Evolutionary conservation across 2,888 invertebrate genomes (phyloP).

Genomic region (Eucriotettix oculatus): DNA sequence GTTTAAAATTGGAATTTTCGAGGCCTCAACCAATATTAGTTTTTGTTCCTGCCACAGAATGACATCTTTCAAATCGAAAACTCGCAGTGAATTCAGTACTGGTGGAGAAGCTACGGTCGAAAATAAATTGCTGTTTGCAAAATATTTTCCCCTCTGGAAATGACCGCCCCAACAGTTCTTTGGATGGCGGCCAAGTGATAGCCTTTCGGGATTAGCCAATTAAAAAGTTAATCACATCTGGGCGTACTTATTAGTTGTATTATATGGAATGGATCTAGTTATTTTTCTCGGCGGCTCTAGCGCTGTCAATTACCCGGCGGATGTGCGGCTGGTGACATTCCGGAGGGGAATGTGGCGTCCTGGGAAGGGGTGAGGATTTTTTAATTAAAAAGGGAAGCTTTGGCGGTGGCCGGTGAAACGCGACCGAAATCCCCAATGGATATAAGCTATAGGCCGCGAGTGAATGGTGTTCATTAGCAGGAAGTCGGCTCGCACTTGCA

Average conservation of each 20-base stretch:
- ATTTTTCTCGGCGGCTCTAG: background rate
- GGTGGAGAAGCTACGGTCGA: too few relatives aligned
- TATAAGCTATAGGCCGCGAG: background rate
- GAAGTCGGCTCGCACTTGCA: background rate
- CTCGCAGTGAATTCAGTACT: too few relatives aligned
- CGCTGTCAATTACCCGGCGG: background rate
- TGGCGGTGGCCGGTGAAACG: slow-evolving; percentile 5
- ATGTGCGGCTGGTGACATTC: slow-evolving; percentile 1
- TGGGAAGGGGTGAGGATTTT: slow-evolving; percentile 2
- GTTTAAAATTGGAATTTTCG: too few relatives aligned
- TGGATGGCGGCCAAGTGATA: too few relatives aligned
- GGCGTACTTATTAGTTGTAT: background rate
- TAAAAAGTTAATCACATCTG: background rate
- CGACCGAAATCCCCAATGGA: slow-evolving; percentile 7
- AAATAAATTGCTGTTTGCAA: too few relatives aligned
- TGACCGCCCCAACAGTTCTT: too few relatives aligned
- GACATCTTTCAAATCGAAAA: too few relatives aligned
- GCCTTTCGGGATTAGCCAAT: background rate
- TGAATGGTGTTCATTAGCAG: slow-evolving; percentile 9
- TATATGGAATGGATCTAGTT: background rate
- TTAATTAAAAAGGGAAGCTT: slow-evolving; percentile 10
- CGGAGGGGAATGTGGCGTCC: background rate
- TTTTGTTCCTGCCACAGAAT: too few relatives aligned
- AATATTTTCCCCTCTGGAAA: too few relatives aligned
- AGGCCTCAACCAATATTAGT: too few relatives aligned